Base-by-base conservation (phyloP, 2,888 invertebrate species). In the Acholoe squamosa region DNA sequence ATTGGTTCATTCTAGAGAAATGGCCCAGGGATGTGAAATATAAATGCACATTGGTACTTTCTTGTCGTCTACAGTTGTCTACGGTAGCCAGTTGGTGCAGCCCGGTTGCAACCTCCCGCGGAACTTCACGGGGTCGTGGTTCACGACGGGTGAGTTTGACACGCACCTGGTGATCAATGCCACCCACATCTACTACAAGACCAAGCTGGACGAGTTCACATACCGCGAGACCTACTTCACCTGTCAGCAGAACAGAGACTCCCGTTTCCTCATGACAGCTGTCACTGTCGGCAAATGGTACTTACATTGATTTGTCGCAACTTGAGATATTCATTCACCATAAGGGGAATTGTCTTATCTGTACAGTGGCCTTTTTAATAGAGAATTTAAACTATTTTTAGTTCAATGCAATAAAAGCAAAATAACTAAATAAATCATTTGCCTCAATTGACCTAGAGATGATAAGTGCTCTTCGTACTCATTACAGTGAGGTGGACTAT, bases 121-220 rank as follows among this genome's bases (percentile, higher is more conserved):
- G 95, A 99, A 99, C 95, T 98, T 98, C 96, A 97, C 98, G 0
- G 99, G 99, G 0, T 97, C 98, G 33, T 99, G 99, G 99, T 98
- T 99, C 89, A 99, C 99, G 94, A 99, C 99, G 0, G 99, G 99
- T 0, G 99, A 99, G 95, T 98, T 98, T 92, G 99, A 99, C 95
- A 99, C 99, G 0, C 98, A 99, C 51, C 95, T 96, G 52, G 86
- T 80, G 5, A 98, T 99, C 71, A 99, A 99, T 95, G 98, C 98
- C 94, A 99, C 99, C 0, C 99, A 99, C 95, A 98, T 99, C 61
- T 98, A 98, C 93, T 99, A 99, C 96, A 98, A 98, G 0, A 98
- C 98, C 96, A 98, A 98, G 96, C 99, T 99, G 0, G 99, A 99
- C 96, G 98, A 98, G 93, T 96, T 94, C 93, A 94, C 93, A 89